Base-by-base conservation (phyloP, 1,140 invertebrate genomes). In the Cepaea nemoralis region DNA sequence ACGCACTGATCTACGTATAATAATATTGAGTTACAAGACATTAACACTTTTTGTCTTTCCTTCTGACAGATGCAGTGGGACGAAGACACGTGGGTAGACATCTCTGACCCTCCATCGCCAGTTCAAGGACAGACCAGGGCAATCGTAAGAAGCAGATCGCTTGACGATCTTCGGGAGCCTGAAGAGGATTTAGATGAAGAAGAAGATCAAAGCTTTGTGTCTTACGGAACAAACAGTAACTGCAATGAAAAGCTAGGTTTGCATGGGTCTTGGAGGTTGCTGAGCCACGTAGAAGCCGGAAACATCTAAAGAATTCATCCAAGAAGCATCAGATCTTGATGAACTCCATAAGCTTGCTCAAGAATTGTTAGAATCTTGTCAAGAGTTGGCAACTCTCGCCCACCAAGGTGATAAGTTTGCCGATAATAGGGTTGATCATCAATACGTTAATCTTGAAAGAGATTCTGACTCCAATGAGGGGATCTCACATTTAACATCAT, bases 41-140 rank as follows among this genome's bases (percentile, higher is more conserved):
- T 45, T 67, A 24, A 35, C n/a, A 67, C n/a, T 67, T n/a, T 67
- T 24, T 67, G 8, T 59, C 33, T 19, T 31, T 63, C 5, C 27
- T 12, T 63, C n/a, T 1, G 22, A 63, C 59, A 63, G 59, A 63
- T 63, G 59, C 59, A 63, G 59, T 63, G 59, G 59, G 59, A 63
- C 59, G 59, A 63, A 16, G 59, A 63, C 27, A 27, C 2, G 3
- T 63, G 59, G 59, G 59, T 31, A 5, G n/a, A 63, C 59, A 63
- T 63, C 2, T 31, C 59, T 6, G 59, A 63, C 59, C 59, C n/a
- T 8, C n/a, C 59, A 31, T 27, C 59, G 0, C 59, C 27, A 31
- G 59, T 31, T 31, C 2, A 2, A 63, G 59, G 0, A 63, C n/a
- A 63, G n/a, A 63, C 1, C 59, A 31, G n/a, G 24, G 2, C 19